Evolutionary conservation across 2,113 vertebrate genomes (phyloP).

Genomic region (Pollimyrus isidori): DNA sequence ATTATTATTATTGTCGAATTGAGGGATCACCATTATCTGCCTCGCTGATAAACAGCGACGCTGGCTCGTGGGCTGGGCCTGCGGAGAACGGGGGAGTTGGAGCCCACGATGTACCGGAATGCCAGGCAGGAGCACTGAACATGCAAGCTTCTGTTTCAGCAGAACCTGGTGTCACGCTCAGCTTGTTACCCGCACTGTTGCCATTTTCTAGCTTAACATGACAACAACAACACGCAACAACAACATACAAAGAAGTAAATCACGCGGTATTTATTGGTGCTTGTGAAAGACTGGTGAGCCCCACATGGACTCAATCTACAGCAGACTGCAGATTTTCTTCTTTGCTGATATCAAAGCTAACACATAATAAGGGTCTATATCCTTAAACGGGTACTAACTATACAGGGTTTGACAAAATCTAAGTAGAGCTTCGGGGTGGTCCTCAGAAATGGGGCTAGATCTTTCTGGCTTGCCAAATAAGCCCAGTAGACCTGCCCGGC

Average conservation of each 20-base stretch:
- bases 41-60: background rate
- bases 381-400: background rate
- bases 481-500: constrained; percentile 25
- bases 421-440: constrained; percentile 22
- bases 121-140: background rate
- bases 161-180: background rate
- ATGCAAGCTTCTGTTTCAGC: background rate
- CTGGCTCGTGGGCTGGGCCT: background rate
- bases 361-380: background rate
- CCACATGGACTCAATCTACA: background rate
- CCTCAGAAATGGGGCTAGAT: constrained; percentile 26
- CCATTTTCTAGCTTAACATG: background rate
- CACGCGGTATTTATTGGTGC: background rate
- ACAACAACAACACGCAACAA: background rate
- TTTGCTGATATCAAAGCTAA: background rate
- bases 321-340: background rate
- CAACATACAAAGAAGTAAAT: background rate
- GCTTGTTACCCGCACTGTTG: background rate
- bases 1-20: too few relatives aligned
- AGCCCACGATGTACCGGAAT: background rate
- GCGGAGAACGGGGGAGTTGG: background rate
- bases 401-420: background rate
- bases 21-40: constrained; percentile 8
- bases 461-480: constrained; percentile 33
- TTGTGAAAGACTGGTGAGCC: background rate